Conservation (phyloP, 2,888 invertebrate species). For the Parnassius orleans region DNA sequence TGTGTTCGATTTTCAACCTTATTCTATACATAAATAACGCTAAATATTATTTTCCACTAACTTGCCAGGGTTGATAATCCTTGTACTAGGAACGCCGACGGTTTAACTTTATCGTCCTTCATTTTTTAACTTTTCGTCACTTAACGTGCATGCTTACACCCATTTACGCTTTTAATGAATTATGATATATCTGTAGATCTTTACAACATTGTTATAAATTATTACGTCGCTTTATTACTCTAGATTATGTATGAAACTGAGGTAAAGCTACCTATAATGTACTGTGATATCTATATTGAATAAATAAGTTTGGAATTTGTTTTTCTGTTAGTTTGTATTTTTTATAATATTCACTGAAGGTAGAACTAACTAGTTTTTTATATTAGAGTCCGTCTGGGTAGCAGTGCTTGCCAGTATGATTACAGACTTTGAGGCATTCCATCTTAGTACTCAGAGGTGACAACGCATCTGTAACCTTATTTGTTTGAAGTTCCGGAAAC, state of each 20-base stretch:
- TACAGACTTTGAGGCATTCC: no score
- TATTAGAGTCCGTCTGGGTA: no score
- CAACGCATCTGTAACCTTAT: no score
- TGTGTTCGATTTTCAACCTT: no score
- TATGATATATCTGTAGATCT: constrained; percentile 5
- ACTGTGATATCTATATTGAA: not conserved
- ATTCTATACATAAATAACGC: not conserved
- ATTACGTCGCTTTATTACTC: constrained; percentile 16
- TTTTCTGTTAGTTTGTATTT: no score
- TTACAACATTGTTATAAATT: constrained; percentile 26
- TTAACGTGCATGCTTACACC: not conserved
- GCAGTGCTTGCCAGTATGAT: no score
- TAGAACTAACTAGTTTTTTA: no score
- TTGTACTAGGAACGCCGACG: constrained; percentile 51
- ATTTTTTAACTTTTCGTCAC: constrained; percentile 33
- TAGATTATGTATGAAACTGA: constrained; percentile 15
- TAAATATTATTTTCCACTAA: constrained; percentile 39
- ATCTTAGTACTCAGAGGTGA: no score
- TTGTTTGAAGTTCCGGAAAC: no score
- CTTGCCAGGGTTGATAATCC: constrained; percentile 47
- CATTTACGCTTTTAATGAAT: constrained; percentile 7
- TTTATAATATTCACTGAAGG: no score
- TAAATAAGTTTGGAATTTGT: no score
- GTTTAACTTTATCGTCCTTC: constrained; percentile 43
- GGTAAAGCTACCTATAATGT: not conserved